Evolutionary conservation across 2,113 vertebrate genomes (phyloP).

Genomic region (Sylvia atricapilla): DNA sequence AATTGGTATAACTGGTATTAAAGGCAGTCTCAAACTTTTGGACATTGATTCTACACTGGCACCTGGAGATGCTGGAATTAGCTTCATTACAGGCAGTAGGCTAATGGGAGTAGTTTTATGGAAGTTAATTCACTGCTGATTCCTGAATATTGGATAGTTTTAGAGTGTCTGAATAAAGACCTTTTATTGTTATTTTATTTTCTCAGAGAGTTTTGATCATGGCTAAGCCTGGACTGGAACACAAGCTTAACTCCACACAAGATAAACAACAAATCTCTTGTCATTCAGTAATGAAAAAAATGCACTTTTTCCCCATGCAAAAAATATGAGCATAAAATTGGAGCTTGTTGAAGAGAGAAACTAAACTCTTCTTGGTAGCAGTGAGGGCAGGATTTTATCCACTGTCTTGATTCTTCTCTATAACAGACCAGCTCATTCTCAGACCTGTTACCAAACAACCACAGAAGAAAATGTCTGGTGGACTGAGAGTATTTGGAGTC

Average conservation of each 20-base stretch:
- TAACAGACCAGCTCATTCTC: rapidly evolving
- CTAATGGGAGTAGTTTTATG: neutral
- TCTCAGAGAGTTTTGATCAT: neutral
- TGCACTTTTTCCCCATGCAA: neutral
- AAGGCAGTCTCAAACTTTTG: neutral
- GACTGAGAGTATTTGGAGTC: neutral
- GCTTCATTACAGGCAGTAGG: neutral
- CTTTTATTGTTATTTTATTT: neutral
- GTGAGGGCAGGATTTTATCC: neutral
- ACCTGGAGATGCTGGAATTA: neutral
- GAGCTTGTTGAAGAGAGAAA: neutral
- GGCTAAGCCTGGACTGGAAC: neutral
- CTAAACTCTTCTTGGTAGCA: neutral
- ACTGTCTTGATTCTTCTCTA: neutral
- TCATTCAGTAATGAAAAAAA: neutral
- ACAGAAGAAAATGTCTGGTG: neutral
- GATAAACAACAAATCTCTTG: neutral
- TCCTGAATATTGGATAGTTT: neutral
- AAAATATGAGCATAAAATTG: neutral
- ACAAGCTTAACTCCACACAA: neutral
- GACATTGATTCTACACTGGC: neutral
- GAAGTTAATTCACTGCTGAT: neutral
- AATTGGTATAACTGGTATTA: neutral
- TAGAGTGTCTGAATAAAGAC: neutral
- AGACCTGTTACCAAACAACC: neutral